Percentiles rank a stretch among this genome's conserved stretches.
phyloP scores from a whole-genome alignment of 2,797 vertebrate species.

The Sarcophilus harrisii region DNA sequence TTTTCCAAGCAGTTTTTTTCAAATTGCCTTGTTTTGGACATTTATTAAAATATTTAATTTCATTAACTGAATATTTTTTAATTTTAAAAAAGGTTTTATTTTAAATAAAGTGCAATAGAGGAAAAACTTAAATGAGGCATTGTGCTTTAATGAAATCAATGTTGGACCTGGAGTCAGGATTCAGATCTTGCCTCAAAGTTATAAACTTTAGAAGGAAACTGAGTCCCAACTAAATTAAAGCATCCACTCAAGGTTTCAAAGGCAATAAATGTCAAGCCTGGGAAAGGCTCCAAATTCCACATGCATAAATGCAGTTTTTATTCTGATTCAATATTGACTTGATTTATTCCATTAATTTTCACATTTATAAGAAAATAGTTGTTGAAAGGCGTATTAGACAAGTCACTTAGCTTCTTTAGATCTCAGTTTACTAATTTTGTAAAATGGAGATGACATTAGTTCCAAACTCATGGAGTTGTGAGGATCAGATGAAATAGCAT shows the following conservation, averaged over 20 bases:
- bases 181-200: background rate
- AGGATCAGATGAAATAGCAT: too few relatives aligned
- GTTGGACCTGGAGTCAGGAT: background rate
- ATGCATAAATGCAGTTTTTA: background rate
- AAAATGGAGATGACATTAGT: too few relatives aligned
- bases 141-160: background rate
- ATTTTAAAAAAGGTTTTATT: background rate
- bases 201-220: background rate
- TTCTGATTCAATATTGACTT: background rate
- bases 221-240: background rate
- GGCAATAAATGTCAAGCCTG: background rate
- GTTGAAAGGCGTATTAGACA: background rate
- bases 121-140: background rate
- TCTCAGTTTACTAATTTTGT: too few relatives aligned
- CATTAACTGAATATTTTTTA: background rate
- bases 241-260: background rate
- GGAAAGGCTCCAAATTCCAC: background rate
- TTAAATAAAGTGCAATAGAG: background rate
- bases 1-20: too few relatives aligned
- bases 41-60: background rate
- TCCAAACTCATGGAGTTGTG: too few relatives aligned
- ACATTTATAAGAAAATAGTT: background rate
- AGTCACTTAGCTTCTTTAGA: too few relatives aligned
- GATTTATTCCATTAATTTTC: background rate
- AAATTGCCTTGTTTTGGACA: background rate